Conservation (phyloP, 2,888 invertebrate genomes). For the Thereva nobilitata region DNA sequence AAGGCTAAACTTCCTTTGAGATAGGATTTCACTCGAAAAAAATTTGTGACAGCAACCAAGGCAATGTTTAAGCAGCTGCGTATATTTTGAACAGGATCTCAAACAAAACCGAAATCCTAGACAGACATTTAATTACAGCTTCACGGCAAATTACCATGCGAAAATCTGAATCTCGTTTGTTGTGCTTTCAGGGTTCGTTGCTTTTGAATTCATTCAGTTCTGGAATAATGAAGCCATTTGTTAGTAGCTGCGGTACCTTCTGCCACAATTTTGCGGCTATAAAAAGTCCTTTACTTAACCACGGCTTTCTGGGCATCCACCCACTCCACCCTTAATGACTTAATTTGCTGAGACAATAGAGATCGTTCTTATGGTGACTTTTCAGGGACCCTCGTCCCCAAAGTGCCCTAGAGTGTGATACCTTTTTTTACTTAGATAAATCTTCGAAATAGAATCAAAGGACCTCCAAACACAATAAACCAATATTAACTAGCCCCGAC, state of each 20-base stretch:
- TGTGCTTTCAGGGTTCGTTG: constrained; percentile 9
- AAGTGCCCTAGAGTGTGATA: neutral
- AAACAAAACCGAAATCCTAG: neutral
- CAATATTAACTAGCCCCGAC: constrained; percentile 19
- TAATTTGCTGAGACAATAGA: constrained; percentile 38
- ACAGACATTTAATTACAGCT: constrained; percentile 9
- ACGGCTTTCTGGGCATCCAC: constrained; percentile 6
- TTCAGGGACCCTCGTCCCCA: neutral
- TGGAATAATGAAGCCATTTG: constrained; percentile 11
- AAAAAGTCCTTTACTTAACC: neutral
- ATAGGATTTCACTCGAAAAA: no score
- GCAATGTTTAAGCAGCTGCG: no score
- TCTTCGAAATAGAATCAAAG: neutral
- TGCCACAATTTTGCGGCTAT: neutral
- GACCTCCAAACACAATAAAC: constrained; percentile 9
- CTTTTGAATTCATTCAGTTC: constrained; percentile 9
- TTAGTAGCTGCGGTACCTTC: constrained; percentile 2
- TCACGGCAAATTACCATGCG: constrained; percentile 6
- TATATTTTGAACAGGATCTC: neutral
- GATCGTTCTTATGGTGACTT: constrained; percentile 11
- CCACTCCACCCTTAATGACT: constrained; percentile 32
- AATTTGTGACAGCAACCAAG: no score
- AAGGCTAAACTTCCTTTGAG: no score
- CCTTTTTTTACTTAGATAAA: constrained; percentile 3
- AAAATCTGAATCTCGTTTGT: constrained; percentile 10